Conservation (phyloP, 37 sponge, comb jelly and placozoan species). For the Halichondria panicea region DNA sequence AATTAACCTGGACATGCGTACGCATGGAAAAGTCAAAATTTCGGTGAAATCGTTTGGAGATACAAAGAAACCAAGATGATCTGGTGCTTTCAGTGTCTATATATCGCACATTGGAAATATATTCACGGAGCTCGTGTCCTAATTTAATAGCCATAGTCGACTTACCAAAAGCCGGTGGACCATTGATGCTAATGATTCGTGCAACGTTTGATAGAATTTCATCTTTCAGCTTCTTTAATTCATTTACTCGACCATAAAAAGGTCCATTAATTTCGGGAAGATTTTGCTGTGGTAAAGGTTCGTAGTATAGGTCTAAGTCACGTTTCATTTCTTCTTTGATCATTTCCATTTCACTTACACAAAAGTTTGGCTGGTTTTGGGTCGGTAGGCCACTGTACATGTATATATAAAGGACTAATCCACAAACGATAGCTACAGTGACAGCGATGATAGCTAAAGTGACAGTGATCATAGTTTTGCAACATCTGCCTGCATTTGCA, state of each 20-base stretch:
- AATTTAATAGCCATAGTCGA: constrained; percentile 2
- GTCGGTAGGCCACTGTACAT: no score
- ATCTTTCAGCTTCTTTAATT: background rate
- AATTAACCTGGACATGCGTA: no score
- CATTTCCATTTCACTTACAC: background rate
- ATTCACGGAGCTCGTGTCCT: background rate
- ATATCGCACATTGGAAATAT: background rate
- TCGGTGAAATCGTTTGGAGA: no score
- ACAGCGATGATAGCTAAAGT: no score
- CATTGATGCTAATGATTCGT: background rate
- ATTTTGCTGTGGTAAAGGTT: background rate
- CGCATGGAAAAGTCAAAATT: no score
- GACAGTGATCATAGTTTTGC: no score
- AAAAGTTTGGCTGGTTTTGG: no score
- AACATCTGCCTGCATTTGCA: no score
- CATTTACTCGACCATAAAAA: constrained; percentile 1
- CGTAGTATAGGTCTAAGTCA: background rate
- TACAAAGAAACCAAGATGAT: no score
- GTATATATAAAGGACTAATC: no score
- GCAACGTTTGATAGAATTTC: background rate
- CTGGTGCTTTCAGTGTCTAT: no score
- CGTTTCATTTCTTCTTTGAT: background rate
- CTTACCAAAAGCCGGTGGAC: constrained; percentile 3
- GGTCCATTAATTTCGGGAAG: background rate
- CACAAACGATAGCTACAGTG: no score